A percentile compares a stretch with the other conserved stretches of the same genome.
These are phyloP conservation scores for Dolichoris vasculosae DNA, from an alignment of 1,140 invertebrate species.

Conservation along the genomic window DNA sequence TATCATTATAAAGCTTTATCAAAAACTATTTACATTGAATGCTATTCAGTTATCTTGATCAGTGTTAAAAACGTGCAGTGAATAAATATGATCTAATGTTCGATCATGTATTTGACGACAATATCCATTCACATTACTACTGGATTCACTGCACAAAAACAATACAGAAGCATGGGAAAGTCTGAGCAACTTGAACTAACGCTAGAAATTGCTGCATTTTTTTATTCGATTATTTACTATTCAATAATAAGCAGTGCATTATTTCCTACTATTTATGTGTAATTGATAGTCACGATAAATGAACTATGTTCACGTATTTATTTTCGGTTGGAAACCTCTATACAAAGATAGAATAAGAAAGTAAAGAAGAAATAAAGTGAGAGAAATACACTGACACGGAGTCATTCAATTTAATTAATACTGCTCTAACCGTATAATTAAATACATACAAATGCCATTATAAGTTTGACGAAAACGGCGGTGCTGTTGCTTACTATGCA, in stretches of 20 bases:
- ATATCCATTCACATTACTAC: neutral
- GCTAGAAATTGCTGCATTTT: neutral
- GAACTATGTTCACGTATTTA: neutral
- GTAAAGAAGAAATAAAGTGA: neutral
- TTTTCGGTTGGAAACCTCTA: neutral
- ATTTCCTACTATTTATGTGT: neutral
- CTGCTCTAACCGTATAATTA: neutral
- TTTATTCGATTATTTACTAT: conserved; percentile 34
- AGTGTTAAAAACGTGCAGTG: conserved; percentile 18
- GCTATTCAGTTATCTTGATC: neutral
- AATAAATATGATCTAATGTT: conserved; percentile 30
- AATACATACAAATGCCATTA: conserved; percentile 15
- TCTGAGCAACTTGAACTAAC: too few relatives aligned
- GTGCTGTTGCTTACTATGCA: too few relatives aligned
- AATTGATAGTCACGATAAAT: neutral
- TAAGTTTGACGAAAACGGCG: neutral
- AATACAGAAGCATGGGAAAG: neutral
- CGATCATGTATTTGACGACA: neutral
- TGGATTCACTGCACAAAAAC: conserved; percentile 3
- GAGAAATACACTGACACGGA: neutral
- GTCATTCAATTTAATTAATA: conserved; percentile 27
- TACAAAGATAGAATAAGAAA: neutral
- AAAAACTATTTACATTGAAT: conserved; percentile 26
- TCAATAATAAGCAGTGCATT: conserved; percentile 23
- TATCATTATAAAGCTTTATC: neutral